Evolutionary conservation across 1,140 invertebrate genomes (phyloP), one percentile per base, ranked within the genome.

Genomic region (Lepidurus couesii): DNA sequence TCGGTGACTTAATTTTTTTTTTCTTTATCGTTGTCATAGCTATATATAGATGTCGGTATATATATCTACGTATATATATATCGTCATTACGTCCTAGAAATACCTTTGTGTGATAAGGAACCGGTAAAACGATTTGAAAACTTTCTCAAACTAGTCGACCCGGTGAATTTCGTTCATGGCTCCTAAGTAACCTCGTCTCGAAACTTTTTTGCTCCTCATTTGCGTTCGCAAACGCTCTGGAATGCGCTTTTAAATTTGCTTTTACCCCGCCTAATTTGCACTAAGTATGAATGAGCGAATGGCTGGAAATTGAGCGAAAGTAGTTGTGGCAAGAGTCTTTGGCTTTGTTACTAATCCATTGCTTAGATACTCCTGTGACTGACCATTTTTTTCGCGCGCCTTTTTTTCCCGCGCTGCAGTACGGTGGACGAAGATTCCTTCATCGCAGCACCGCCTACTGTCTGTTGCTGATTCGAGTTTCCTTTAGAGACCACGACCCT

Each of bases 291-390:
- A 11, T 21, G 53, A 16, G 21, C 5, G 53, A 65, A 65, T 65
- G 53, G 6, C 53, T 65, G 4, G n/a, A 65, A 65, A 65, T 65
- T 7, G 53, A 65, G 53, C 53, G 8, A 9, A 65, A 65, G 53
- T n/a, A 65, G 6, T 65, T 65, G 4, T 53, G 21, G 53, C 21
- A 1, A n/a, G n/a, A 7, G 16, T 65, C 4, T 13, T 65, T 1
- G 16, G 53, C 16, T 21, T 65, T 65, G 11, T 65, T 21, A 13
- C 16, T 65, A 65, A 65, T 65, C 9, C n/a, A 7, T 4, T 16
- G 53, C 53, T 65, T 65, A 65, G 53, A 65, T 65, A 11, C n/a
- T n/a, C 53, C 53, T 65, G 53, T 65, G 53, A 65, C 53, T 65
- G 53, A 65, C 53, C 21, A 7, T 13, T 21, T 65, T 65, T 65